Conservation (phyloP, 2,888 invertebrate species). For the Epinotia bilunana region DNA sequence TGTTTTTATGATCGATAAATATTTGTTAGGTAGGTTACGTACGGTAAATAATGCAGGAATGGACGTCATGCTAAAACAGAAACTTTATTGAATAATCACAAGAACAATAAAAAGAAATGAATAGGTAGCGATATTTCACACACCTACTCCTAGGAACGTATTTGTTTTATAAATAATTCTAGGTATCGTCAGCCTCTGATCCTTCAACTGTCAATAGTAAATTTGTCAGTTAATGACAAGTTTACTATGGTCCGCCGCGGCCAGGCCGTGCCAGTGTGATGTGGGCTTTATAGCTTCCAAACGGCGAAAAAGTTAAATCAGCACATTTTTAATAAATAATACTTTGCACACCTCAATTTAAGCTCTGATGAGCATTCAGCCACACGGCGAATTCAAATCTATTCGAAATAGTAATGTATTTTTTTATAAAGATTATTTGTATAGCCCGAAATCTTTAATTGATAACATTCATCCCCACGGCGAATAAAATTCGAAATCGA, state of each 20-base stretch:
- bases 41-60: not conserved
- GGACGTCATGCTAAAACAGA: not conserved
- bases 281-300: not conserved
- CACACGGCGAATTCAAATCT: not conserved
- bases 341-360: not conserved
- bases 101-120: too few species aligned
- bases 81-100: too few species aligned
- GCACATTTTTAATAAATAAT: not conserved
- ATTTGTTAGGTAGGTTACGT: not conserved
- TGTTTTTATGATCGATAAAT: constrained; percentile 3
- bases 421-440: not conserved
- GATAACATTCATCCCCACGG: not conserved
- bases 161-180: not conserved
- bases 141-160: not conserved
- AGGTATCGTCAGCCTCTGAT: not conserved
- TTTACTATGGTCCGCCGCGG: too few species aligned
- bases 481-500: not conserved
- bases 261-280: too few species aligned
- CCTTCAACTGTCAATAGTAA: too few species aligned
- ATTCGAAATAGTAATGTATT: not conserved
- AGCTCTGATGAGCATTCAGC: not conserved
- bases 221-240: too few species aligned
- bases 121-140: not conserved
- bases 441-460: not conserved
- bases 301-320: not conserved